Base-by-base conservation (phyloP, 2,113 vertebrate genomes). In the Cariama cristata region DNA sequence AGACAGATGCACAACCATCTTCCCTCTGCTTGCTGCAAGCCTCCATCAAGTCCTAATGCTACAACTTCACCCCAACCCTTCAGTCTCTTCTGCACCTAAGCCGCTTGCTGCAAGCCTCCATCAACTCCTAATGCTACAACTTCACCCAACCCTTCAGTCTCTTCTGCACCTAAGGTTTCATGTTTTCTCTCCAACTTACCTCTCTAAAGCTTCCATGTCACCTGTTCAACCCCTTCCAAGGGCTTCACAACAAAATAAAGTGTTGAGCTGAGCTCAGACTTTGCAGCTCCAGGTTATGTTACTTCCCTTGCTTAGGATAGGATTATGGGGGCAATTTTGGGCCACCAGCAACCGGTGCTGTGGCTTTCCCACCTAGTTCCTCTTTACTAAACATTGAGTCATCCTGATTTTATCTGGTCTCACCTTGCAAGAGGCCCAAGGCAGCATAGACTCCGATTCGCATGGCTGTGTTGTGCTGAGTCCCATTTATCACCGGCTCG, bases 381-480 rank as follows among this genome's bases (percentile, higher is more conserved):
- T 85, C 33, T 63, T 56, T n/a, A 24, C 40, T 53, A 32, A 81
- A 40, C 20, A 42, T 1, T 4, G 21, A 32, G 47, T 32, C 16
- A 49, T 32, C 8, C 9, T 19, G 27, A 33, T 84, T 92, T 91
- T 28, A 64, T 42, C 50, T 44, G 53, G 5, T 50, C 98, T 98
- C 96, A 99, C 99, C 99, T 98, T 99, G 99, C 90, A 99, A 60
- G 56, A 99, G 76, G 86, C 99, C 99, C 91, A 99, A 96, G 8
- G 99, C 97, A 1, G 99, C 99, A 1, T 99, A 99, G 97, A 99
- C 99, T 18, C 99, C 99, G 2, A 99, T 98, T 62, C 99, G 97
- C 97, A 93, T 92, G 19, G 96, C 30, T 24, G 98, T 98, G 35
- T 97, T 98, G 8, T 97, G 97, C 63, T 98, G 96, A 11, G 97